phyloP scores from a whole-genome alignment of 2,888 invertebrate species.

The Empis stercorea region DNA sequence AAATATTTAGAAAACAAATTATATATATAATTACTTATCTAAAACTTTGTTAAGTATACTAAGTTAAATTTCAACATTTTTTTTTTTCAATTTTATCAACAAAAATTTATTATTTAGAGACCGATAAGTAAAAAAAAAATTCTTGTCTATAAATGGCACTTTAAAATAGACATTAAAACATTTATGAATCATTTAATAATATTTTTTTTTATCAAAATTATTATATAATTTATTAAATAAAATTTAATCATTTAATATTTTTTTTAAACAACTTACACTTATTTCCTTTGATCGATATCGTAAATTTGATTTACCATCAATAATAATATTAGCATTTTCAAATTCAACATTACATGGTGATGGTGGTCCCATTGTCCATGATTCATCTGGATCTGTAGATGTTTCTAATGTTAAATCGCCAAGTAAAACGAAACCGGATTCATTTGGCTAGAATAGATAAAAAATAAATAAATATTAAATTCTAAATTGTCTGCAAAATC shows the following conservation, averaged over 20 bases:
- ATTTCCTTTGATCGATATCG: conserved; percentile 41
- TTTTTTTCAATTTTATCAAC: no score
- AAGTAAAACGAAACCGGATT: conserved; percentile 47
- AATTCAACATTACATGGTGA: conserved; percentile 74
- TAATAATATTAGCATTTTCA: conserved; percentile 78
- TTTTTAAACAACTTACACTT: conserved; percentile 23
- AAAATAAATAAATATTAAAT: conserved; percentile 8
- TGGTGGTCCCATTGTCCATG: conserved; percentile 49
- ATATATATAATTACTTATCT: no score
- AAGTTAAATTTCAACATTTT: no score
- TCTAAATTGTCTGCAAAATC: no score
- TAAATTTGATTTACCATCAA: conserved; percentile 78
- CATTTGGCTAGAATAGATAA: conserved; percentile 41
- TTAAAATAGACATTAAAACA: no score
- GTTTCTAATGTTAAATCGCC: conserved; percentile 46
- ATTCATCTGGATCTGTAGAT: conserved; percentile 48
- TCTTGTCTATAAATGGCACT: no score
- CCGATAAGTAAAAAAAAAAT: no score
- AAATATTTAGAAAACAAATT: no score
- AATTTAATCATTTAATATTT: no score
- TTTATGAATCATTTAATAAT: no score
- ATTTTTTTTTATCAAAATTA: not conserved
- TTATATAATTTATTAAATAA: not conserved
- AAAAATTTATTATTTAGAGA: no score
- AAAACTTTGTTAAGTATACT: no score